phyloP scores from a whole-genome alignment of 1,140 invertebrate species.

The Diplogasteroides magnus region DNA sequence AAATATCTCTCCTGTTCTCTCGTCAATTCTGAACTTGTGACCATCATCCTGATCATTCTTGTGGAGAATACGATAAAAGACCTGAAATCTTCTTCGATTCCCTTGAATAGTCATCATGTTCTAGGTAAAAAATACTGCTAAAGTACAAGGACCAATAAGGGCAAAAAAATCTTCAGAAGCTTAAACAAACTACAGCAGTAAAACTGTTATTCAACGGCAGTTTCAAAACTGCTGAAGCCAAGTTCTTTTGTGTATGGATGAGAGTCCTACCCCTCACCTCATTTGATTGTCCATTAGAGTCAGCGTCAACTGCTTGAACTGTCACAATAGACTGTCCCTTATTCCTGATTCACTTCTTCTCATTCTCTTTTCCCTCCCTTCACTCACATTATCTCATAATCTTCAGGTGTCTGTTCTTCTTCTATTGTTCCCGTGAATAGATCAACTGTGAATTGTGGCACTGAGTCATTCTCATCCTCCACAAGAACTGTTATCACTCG shows the following conservation, averaged over 20 bases:
- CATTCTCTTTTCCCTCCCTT: neutral
- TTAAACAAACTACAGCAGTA: too few species aligned
- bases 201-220: too few species aligned
- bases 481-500: slow-evolving; percentile 39
- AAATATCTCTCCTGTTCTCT: slow-evolving; percentile 27
- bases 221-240: too few species aligned
- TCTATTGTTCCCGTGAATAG: slow-evolving; percentile 52
- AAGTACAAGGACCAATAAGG: too few species aligned
- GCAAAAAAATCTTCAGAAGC: too few species aligned
- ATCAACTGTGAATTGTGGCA: slow-evolving; percentile 50
- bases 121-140: too few species aligned
- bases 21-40: slow-evolving; percentile 23
- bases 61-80: slow-evolving; percentile 41
- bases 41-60: slow-evolving; percentile 17
- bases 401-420: slow-evolving; percentile 44
- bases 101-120: too few species aligned
- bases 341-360: slow-evolving; percentile 10
- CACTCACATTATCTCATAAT: slow-evolving; percentile 33
- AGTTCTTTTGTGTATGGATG: too few species aligned
- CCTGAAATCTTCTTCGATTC: too few species aligned
- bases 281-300: slow-evolving; percentile 43
- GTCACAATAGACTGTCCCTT: slow-evolving; percentile 41
- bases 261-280: slow-evolving; percentile 38
- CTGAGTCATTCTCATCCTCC: slow-evolving; percentile 46
- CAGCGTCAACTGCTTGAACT: slow-evolving; percentile 45